These are phyloP conservation scores for Dissostichus mawsoni DNA, from an alignment of 2,113 vertebrate genomes.

Conservation along the genomic window DNA sequence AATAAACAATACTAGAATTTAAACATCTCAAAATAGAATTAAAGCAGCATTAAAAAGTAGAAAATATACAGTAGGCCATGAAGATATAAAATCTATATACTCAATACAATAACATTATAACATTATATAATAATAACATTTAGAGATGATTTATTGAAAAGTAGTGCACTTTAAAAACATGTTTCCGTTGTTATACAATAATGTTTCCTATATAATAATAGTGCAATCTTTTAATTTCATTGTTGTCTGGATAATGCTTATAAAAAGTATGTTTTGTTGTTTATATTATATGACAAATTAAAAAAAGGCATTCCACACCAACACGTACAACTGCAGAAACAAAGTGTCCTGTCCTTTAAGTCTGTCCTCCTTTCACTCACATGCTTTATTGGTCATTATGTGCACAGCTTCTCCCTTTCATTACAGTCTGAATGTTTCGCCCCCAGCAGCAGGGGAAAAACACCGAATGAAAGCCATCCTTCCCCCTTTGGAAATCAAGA, in stretches of 20 bases:
- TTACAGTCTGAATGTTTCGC: slow-evolving; percentile 55
- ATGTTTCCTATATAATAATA: background rate
- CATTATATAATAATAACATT: background rate
- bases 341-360: background rate
- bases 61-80: too few relatives aligned
- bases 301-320: background rate
- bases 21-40: too few relatives aligned
- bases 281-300: background rate
- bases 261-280: background rate
- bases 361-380: slow-evolving; percentile 6
- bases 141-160: background rate
- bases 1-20: too few relatives aligned
- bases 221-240: background rate
- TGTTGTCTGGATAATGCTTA: background rate
- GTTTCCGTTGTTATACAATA: background rate
- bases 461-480: slow-evolving; percentile 61
- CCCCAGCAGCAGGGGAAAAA: slow-evolving; percentile 49
- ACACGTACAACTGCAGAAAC: background rate
- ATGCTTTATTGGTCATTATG: slow-evolving; percentile 39
- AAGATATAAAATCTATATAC: too few relatives aligned
- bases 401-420: slow-evolving; percentile 25
- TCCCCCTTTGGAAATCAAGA: slow-evolving; percentile 71
- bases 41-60: too few relatives aligned
- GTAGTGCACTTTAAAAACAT: background rate
- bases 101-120: too few relatives aligned